Conservation (phyloP, 2,888 invertebrate genomes). For the Meiosimyza decipiens region DNA sequence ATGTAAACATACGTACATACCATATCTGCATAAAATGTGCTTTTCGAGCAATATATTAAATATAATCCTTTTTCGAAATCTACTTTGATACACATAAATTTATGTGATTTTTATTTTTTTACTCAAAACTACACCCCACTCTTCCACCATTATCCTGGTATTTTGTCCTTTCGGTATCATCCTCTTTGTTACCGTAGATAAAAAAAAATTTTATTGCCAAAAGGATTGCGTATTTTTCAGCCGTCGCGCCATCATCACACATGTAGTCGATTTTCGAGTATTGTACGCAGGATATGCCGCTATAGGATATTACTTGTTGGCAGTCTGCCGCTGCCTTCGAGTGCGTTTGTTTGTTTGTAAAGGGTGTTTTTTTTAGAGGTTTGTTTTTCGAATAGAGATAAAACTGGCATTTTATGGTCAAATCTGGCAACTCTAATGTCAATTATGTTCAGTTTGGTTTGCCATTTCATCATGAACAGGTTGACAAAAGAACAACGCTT, state of each 20-base stretch:
- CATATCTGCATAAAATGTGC: conserved; percentile 26
- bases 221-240: conserved; percentile 31
- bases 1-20: not conserved
- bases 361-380: no score
- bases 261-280: not conserved
- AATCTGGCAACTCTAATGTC: no score
- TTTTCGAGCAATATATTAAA: conserved; percentile 32
- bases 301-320: conserved; percentile 13
- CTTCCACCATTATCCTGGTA: not conserved
- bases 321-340: not conserved
- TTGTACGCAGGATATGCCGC: conserved; percentile 15
- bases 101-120: conserved; percentile 26
- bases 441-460: no score
- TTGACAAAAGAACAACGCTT: no score
- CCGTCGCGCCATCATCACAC: conserved; percentile 13
- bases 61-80: conserved; percentile 34
- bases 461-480: no score
- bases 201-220: conserved; percentile 31
- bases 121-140: not conserved
- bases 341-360: conserved; percentile 20
- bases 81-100: conserved; percentile 33
- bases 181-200: not conserved
- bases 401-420: no score
- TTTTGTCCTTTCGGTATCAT: no score
- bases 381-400: no score